These are phyloP conservation scores for Allobates femoralis DNA, from an alignment of 2,797 vertebrate genomes.

Conservation along the genomic window DNA sequence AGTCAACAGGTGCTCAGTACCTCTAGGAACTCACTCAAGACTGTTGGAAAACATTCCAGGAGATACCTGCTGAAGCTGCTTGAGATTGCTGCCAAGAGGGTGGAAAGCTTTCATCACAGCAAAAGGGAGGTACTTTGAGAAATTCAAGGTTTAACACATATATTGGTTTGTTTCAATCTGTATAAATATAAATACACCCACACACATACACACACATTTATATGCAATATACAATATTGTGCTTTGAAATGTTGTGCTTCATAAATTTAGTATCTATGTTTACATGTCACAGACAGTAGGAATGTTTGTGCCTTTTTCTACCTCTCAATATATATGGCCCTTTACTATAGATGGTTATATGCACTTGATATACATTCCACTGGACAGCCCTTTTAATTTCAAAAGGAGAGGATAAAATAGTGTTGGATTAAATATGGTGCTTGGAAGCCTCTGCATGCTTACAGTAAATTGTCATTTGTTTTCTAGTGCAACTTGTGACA, in stretches of 20 bases:
- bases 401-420: not conserved
- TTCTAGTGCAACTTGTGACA: conserved; percentile 17
- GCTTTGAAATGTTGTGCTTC: not conserved
- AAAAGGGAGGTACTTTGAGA: too few relatives aligned
- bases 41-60: too few relatives aligned
- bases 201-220: too few relatives aligned
- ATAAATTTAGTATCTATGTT: not conserved
- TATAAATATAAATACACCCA: too few relatives aligned
- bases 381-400: not conserved
- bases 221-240: not conserved
- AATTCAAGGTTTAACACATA: too few relatives aligned
- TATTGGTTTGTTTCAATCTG: too few relatives aligned
- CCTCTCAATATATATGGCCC: not conserved
- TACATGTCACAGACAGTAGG: conserved; percentile 10
- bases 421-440: not conserved
- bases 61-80: too few relatives aligned
- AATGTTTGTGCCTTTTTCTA: not conserved
- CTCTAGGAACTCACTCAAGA: too few relatives aligned
- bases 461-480: conserved; percentile 8
- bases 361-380: conserved; percentile 23
- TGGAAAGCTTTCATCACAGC: too few relatives aligned
- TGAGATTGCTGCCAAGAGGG: too few relatives aligned
- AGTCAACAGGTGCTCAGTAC: too few relatives aligned
- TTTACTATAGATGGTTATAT: conserved; percentile 10
- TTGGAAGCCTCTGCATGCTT: not conserved